Percentiles rank a stretch among this genome's conserved stretches.
phyloP scores from a whole-genome alignment of 2,113 vertebrate genomes.

The Sarotherodon lohbergeri region DNA sequence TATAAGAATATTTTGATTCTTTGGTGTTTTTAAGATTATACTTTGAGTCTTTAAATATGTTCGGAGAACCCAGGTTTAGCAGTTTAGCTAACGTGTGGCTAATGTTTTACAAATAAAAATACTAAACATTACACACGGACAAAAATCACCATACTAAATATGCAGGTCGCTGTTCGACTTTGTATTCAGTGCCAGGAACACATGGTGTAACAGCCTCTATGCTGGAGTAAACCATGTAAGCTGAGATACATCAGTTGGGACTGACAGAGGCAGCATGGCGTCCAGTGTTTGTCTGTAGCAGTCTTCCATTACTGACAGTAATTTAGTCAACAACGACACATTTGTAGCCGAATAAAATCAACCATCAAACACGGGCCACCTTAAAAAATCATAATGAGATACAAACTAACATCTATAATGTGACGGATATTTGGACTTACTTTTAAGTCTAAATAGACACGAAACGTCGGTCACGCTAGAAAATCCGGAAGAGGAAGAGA shows the following conservation, averaged over 20 bases:
- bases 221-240: neutral
- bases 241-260: neutral
- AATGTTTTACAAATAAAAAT: accelerated
- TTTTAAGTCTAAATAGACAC: constrained; percentile 83
- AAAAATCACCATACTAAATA: accelerated
- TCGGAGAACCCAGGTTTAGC: neutral
- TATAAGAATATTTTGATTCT: accelerated
- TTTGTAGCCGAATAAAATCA: neutral
- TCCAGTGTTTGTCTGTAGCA: neutral
- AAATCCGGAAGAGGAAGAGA: constrained; percentile 48
- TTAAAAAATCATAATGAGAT: accelerated
- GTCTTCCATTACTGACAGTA: neutral
- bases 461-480: constrained; percentile 79
- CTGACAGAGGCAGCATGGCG: constrained; percentile 9
- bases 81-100: neutral
- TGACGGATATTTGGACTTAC: constrained; percentile 50
- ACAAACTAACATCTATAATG: accelerated
- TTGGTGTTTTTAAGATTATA: neutral
- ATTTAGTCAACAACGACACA: neutral
- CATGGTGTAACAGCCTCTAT: too few relatives aligned
- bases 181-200: neutral
- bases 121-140: neutral
- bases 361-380: accelerated
- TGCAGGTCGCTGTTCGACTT: neutral
- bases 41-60: neutral